phyloP scores from a whole-genome alignment of 2,888 invertebrate species.

The Spilarctia lutea region DNA sequence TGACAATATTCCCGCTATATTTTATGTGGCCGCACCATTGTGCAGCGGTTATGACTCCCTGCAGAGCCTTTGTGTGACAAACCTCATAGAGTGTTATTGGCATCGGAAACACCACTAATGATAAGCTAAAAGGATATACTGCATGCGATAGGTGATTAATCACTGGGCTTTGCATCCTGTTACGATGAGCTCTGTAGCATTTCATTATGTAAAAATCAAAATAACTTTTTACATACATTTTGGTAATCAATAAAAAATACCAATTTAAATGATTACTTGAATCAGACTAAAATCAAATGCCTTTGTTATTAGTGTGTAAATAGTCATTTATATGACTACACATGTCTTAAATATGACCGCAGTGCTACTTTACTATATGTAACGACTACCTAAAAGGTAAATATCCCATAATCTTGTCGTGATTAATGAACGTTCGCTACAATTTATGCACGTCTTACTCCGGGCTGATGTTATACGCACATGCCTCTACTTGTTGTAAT shows the following conservation, averaged over 20 bases:
- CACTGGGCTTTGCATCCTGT: not conserved
- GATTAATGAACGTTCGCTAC: slow-evolving; percentile 13
- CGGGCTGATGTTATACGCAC: not conserved
- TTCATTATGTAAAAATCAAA: no score
- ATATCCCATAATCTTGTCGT: not conserved
- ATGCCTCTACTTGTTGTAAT: not conserved
- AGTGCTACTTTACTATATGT: not conserved
- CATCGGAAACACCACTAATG: not conserved
- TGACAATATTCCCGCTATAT: slow-evolving; percentile 10
- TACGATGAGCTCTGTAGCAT: not conserved
- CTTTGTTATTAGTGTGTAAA: no score
- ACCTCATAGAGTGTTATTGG: not conserved
- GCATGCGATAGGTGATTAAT: not conserved
- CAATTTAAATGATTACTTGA: no score
- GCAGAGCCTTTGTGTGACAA: slow-evolving; percentile 12
- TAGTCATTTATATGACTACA: no score
- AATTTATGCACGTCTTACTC: slow-evolving; percentile 3
- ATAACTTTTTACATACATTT: no score
- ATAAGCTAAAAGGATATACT: not conserved
- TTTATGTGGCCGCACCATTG: slow-evolving; percentile 7
- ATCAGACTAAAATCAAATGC: no score
- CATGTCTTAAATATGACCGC: not conserved
- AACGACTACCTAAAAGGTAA: slow-evolving; percentile 1
- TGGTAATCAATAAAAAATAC: no score
- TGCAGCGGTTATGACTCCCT: slow-evolving; percentile 12